phyloP scores from a whole-genome alignment of 2,113 vertebrate genomes.

The Elephas maximus region DNA sequence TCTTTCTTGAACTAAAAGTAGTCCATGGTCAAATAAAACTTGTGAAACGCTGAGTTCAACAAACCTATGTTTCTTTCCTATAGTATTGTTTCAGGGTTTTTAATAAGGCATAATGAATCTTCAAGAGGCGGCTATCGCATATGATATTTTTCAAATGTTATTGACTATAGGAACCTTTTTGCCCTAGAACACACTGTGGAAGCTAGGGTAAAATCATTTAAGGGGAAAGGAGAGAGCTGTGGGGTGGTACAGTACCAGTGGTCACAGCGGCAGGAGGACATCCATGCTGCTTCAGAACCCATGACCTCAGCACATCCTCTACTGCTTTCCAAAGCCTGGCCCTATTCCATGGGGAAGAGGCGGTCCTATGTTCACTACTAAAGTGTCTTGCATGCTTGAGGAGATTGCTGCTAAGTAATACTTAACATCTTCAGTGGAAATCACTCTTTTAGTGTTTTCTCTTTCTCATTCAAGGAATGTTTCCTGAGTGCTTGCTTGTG shows the following conservation, averaged over 20 bases:
- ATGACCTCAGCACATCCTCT: too few species aligned
- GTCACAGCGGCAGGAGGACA: background rate
- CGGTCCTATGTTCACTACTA: too few species aligned
- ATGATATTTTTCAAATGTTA: background rate
- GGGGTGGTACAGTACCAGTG: too few species aligned
- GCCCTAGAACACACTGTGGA: background rate
- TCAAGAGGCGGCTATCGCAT: background rate
- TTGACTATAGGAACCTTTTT: background rate
- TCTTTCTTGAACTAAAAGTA: conserved; percentile 51
- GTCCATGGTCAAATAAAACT: background rate
- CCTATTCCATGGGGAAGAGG: too few species aligned
- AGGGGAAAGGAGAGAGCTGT: background rate
- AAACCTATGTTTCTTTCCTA: background rate
- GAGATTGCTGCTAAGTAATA: background rate
- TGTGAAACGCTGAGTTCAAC: background rate
- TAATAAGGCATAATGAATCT: background rate
- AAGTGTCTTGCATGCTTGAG: background rate
- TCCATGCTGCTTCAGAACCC: background rate
- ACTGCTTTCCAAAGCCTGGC: rapidly evolving
- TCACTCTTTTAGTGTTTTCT: background rate
- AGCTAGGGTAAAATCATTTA: background rate
- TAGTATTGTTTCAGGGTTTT: background rate
- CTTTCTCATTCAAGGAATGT: background rate
- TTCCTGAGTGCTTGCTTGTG: background rate
- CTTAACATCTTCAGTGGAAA: background rate